These are phyloP conservation scores for Apodemus agrarius DNA, from an alignment of 2,797 vertebrate species.

Conservation along the genomic window DNA sequence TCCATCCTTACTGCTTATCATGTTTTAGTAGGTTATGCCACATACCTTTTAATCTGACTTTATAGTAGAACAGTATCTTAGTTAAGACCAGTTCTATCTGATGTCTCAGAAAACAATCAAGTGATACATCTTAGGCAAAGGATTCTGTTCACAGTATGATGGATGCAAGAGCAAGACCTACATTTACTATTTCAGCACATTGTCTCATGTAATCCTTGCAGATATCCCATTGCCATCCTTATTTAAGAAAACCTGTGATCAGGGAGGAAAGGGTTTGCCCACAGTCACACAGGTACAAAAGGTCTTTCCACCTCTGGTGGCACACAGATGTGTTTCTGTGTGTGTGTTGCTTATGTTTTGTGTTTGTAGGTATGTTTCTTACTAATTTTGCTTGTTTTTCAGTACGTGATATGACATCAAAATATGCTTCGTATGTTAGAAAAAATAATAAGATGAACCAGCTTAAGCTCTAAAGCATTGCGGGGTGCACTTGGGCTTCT, in stretches of 20 bases:
- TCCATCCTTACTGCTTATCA: not conserved
- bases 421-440: not conserved
- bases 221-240: not conserved
- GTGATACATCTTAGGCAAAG: not conserved
- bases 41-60: not conserved
- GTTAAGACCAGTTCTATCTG: not conserved
- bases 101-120: not conserved
- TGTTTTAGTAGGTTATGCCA: not conserved
- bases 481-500: not conserved
- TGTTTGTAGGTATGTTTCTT: not conserved
- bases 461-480: not conserved
- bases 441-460: not conserved
- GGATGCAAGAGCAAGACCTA: not conserved
- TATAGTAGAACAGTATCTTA: not conserved
- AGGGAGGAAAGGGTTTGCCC: constrained; percentile 9
- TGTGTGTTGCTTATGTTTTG: not conserved
- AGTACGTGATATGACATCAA: not conserved
- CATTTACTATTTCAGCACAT: constrained; percentile 24
- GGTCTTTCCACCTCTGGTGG: not conserved
- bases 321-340: not conserved
- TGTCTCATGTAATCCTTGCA: constrained; percentile 4
- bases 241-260: constrained; percentile 9
- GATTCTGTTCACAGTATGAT: not conserved
- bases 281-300: not conserved
- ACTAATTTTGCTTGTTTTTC: not conserved